Base-by-base conservation (phyloP, 2,888 invertebrate species). In the Drosophila peninsularis region DNA sequence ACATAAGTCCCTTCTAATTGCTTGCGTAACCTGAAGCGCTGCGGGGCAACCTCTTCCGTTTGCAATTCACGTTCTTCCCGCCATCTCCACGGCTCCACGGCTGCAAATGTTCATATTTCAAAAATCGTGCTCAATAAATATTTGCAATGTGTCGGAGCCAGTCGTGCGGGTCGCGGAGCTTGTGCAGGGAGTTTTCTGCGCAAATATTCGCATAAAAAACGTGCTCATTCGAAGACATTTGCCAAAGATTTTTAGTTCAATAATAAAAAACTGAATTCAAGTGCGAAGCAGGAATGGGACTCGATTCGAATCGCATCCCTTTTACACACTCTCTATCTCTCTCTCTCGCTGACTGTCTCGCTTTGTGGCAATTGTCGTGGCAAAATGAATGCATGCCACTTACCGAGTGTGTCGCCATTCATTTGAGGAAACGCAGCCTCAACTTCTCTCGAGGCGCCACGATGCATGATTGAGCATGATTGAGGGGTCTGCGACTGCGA, bases 381-480 rank as follows among this genome's bases (percentile, higher is more conserved):
- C 77, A 71, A 70, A 82, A 82, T 85, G 82, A 88, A 85, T 83
- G 83, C 86, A 75, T 80, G 78, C 75, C 80, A 88, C 88, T 88
- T 83, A 88, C 65, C 63, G 62, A 65, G 68, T 71, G 64, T 82
- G 87, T 80, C 79, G 68, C 79, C 79, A 78, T 82, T 84, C 79
- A 87, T 82, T 62, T 81, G 66, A 69, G 88, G 70, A 82, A 88
- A 82, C 82, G 69, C 85, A 77, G 68, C 82, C 81, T 78, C 64
- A 80, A 64, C 71, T 62, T 53, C 71, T 55, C 42, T 55, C 42
- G 69, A 82, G 83, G 83, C 83, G 83, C 83, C 88, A 85, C 62
- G 57, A 82, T 88, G 86, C 75, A 85, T 83, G 83, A 83, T 88
- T 83, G 83, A 85, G 88, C 88, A 88, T 87, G 87, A 86, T 75